Evolutionary conservation across 2,888 invertebrate species (phyloP).

Genomic region (Yponomeuta plumbellus): DNA sequence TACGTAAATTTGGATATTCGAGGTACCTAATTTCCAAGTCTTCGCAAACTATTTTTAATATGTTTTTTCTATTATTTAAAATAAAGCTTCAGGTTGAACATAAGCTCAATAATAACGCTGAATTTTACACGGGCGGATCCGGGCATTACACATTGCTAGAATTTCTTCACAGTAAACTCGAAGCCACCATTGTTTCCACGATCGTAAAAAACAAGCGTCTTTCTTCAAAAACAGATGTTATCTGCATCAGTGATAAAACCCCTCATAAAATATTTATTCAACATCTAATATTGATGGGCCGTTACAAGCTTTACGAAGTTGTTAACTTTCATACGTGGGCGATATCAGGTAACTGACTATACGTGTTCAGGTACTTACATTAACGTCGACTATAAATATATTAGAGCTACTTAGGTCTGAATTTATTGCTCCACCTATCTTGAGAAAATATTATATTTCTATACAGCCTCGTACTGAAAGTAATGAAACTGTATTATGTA

Average conservation of each 20-base stretch:
- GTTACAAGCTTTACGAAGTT: constrained; percentile 62
- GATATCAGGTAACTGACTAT: constrained; percentile 35
- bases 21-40: no score
- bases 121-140: no score
- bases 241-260: constrained; percentile 37
- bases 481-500: background rate
- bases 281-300: constrained; percentile 51
- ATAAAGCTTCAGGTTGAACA: no score
- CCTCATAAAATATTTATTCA: constrained; percentile 53
- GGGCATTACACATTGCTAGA: no score
- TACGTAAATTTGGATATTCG: no score
- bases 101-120: no score
- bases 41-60: no score
- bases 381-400: constrained; percentile 21
- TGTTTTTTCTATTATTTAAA: no score
- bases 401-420: constrained; percentile 18
- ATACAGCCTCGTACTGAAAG: background rate
- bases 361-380: constrained; percentile 25
- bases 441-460: background rate
- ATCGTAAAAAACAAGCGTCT: no score
- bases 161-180: no score
- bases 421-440: constrained; percentile 17
- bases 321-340: constrained; percentile 49
- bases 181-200: no score
- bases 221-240: background rate